Evolutionary conservation across 1,140 invertebrate species (phyloP), one percentile per base, ranked within the genome.

Genomic region (Coelopa frigida): DNA sequence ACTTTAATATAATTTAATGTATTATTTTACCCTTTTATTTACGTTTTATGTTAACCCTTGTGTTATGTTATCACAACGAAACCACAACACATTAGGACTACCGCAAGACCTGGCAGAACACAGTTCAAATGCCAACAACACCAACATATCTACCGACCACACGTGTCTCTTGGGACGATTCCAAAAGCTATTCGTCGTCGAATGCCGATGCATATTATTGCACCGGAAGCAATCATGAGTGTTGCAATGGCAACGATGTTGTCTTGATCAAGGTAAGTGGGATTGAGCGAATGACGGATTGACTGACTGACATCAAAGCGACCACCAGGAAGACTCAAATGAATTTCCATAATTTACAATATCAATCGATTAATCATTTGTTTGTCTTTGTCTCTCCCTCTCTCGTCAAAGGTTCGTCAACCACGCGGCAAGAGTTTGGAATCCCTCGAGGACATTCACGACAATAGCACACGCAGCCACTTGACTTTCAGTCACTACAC

Each of bases 381-480:
- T 22, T 39, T 39, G 11, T 40, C 21, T 41, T 5, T 37, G 18
- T 29, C 14, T 42, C 33, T 38, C 23, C 35, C 26, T 45, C n/a
- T 35, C 1, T 40, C 31, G 32, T 14, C 29, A 39, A 48, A 68
- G 61, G 61, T 85, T 50, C 76, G 82, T 58, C 79, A 80, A 54
- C 79, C 78, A n/a, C 74, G 80, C 51, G 86, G 85, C 35, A 88
- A 89, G 72, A 89, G 85, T n/a, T 74, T 89, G 41, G 86, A 89
- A 69, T 87, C 84, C 52, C 71, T 89, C 44, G 85, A 89, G 61
- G 82, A 84, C 56, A 78, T 75, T 27, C 78, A 71, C 37, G 78
- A 80, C 55, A 69, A 79, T 45, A 74, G 72, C 26, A 79, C 78
- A 38, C 57, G 65, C 46, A 66, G 60, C 58, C 79, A 82, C 64